Evolutionary conservation across 2,797 vertebrate species (phyloP), one percentile per base, ranked within the genome.

Genomic region (Melanotaenia trifasciata): DNA sequence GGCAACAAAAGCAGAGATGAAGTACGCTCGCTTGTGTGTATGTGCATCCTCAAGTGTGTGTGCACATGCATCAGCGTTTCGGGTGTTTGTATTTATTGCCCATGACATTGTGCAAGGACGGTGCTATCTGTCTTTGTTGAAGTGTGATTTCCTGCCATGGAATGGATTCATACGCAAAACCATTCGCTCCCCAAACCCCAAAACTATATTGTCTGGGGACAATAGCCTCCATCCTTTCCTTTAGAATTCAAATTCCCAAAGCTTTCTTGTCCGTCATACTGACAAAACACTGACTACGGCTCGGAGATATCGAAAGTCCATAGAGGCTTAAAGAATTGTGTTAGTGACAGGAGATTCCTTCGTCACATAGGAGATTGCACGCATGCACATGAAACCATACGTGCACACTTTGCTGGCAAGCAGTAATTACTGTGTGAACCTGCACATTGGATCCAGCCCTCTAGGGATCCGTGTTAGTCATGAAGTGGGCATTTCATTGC

Each of bases 91-190:
- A 22, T 85, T 85, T 80, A 70, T 77, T 79, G 66, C 12, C 60
- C 4, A 6, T 85, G 83, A 83, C 85, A 82, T 85, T 90, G 84
- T 80, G 58, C 71, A 86, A 90, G 88, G 90, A 87, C 87, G 22
- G 64, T 75, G 45, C 67, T 63, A 64, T 80, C 64, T 76, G 56
- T 75, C 30, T 56, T 9, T 35, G 64, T 28, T 65, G 71, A 81
- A 74, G 69, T 78, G 58, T 64, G 69, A 87, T 78, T 89, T 85
- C 69, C 70, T 72, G 43, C 35, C 47, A 36, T 53, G 24, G 53
- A 81, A 78, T 53, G 60, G 73, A 61, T 75, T 74, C 63, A 70
- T 78, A 72, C 45, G 5, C 53, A 72, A 82, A 80, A 78, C 51
- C 50, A 67, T 76, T 69, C 22, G 14, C 80, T 78, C 30, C 58